Conservation (phyloP, 2,113 vertebrate genomes). For the Microtus montanus region DNA sequence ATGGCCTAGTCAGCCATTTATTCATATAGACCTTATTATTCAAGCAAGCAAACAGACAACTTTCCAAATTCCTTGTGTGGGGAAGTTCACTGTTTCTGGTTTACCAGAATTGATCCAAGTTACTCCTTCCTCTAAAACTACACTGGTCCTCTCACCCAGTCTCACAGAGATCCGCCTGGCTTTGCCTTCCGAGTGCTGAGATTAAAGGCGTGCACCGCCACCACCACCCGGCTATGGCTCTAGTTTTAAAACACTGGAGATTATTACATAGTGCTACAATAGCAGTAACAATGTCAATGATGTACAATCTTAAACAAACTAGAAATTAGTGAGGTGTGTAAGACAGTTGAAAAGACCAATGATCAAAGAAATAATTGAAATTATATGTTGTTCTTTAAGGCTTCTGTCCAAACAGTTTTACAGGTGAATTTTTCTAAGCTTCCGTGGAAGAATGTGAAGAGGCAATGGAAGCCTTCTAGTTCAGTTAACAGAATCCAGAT, state of each 20-base stretch:
- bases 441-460: not conserved
- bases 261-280: not conserved
- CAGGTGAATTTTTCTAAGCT: constrained; percentile 2
- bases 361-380: constrained; percentile 10
- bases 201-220: too few relatives aligned
- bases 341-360: constrained; percentile 11
- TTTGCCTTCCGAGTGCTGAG: too few relatives aligned
- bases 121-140: constrained; percentile 17
- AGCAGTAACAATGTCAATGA: not conserved
- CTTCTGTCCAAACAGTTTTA: not conserved
- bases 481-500: not conserved
- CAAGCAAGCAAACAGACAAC: constrained; percentile 29
- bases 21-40: not conserved
- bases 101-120: constrained; percentile 11
- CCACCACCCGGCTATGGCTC: not conserved
- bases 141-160: not conserved
- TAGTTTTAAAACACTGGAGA: not conserved
- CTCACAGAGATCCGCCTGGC: too few relatives aligned
- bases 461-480: not conserved
- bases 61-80: not conserved
- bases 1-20: not conserved
- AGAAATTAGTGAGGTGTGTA: not conserved
- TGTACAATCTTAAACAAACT: not conserved
- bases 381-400: not conserved
- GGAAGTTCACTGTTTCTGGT: not conserved